A percentile compares a stretch with the other conserved stretches of the same genome.
Conservation (phyloP, 1,140 invertebrate genomes). For the Cepaea nemoralis region DNA sequence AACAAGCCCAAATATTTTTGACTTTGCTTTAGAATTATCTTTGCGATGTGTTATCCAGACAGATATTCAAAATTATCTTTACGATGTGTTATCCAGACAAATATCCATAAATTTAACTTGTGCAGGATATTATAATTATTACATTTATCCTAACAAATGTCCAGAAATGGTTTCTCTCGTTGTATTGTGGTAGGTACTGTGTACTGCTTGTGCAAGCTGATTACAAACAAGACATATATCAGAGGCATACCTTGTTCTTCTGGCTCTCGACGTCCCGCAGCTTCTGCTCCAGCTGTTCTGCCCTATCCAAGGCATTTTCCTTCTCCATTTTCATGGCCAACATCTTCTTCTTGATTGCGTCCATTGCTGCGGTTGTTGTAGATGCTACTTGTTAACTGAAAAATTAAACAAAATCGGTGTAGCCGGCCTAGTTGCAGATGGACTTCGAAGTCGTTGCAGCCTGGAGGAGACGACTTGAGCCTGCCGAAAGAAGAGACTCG, state of each 20-base stretch:
- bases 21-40: no score
- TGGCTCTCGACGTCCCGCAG: conserved; percentile 92
- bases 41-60: no score
- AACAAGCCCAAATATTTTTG: no score
- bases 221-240: no score
- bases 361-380: conserved; percentile 79
- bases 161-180: no score
- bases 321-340: conserved; percentile 99
- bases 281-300: conserved; percentile 93
- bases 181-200: no score
- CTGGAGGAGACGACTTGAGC: background rate
- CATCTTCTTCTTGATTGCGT: conserved; percentile 99
- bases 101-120: no score
- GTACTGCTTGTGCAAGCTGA: no score
- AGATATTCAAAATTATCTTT: background rate
- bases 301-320: conserved; percentile 96
- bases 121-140: no score
- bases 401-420: background rate
- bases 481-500: conserved; percentile 20
- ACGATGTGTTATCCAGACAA: background rate
- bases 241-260: conserved; percentile 84
- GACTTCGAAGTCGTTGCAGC: background rate
- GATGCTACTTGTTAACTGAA: conserved; percentile 14
- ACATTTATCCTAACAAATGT: no score
- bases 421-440: conserved; percentile 17